These are phyloP conservation scores for Astreopora myriophthalma DNA, from an alignment of 64 coral and sea anemone species.

Conservation along the genomic window DNA sequence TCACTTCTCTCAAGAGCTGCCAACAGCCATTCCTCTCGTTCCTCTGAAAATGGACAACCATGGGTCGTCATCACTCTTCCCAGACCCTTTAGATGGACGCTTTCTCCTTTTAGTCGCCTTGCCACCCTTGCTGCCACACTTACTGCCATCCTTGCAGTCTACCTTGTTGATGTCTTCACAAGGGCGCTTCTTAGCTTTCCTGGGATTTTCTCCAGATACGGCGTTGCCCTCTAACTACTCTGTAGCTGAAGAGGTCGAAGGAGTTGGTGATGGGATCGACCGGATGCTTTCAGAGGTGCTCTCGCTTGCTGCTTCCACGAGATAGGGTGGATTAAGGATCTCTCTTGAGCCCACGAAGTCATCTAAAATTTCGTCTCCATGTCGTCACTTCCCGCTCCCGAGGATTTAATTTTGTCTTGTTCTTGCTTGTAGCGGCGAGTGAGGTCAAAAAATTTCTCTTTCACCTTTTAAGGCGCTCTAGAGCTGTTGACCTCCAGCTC, in stretches of 20 bases:
- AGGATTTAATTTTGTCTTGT: not conserved
- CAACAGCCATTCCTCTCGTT: too few relatives aligned
- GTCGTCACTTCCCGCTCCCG: not conserved
- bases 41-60: too few relatives aligned
- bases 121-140: too few relatives aligned
- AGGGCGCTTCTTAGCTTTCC: too few relatives aligned
- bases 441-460: not conserved
- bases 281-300: not conserved
- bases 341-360: not conserved
- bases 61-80: too few relatives aligned
- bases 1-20: too few relatives aligned
- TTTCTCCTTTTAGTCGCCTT: too few relatives aligned
- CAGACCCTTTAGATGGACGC: too few relatives aligned
- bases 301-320: not conserved
- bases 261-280: not conserved
- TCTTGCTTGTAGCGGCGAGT: not conserved
- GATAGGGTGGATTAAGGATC: not conserved
- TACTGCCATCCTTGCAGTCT: too few relatives aligned
- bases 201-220: too few relatives aligned
- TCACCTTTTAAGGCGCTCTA: not conserved
- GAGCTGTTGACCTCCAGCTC: not conserved
- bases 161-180: too few relatives aligned
- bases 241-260: not conserved
- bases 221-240: too few relatives aligned
- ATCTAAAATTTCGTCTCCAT: not conserved